Evolutionary conservation across 23 tunicate genomes (phyloP), one percentile per base, ranked within the genome.

Genomic region (Trididemnum nubilum): DNA sequence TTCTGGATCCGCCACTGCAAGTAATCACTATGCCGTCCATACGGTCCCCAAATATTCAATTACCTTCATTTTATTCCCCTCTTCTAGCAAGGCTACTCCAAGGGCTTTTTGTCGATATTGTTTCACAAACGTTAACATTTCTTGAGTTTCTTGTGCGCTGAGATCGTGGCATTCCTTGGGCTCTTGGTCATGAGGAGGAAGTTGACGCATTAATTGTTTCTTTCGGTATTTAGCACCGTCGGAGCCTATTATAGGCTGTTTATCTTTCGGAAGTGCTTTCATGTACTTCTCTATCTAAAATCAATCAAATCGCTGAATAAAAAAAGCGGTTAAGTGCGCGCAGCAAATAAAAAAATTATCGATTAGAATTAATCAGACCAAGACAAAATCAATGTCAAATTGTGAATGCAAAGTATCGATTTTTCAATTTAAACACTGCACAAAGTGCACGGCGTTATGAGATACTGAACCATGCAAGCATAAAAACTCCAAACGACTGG

Each of bases 81-180:
- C 97, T 35, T 82, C 91, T 1, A 86, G 80, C 26, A 71, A 72
- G 1, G 88, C 97, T 23, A 72, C 97, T 21, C 99, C 99, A 50
- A 95, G 59, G 0, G 96, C 86, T 39, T 78, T 85, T 71, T 90
- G 74, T 36, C 93, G 77, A 35, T 91, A 86, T 57, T 95, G 96
- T 61, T 88, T 83, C 19, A 91, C 99, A 64, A 95, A 95, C 31
- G 90, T 57, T 0, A 86, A 60, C 92, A 95, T 91, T 74, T 95
- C 99, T 0, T 73, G 39, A 29, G 90, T 91, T 73, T 95, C 99
- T 65, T 90, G 89, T 1, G 78, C 60, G 33, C 86, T 90, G 21
- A 95, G 89, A 38, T 91, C 99, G 66, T 95, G 95, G 51, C 99
- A 95, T 34, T 94, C 95, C 4, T 76, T 58, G 7, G 99, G 91